Base-by-base conservation (phyloP, 2,888 invertebrate genomes). In the Drosophila meridiana region DNA sequence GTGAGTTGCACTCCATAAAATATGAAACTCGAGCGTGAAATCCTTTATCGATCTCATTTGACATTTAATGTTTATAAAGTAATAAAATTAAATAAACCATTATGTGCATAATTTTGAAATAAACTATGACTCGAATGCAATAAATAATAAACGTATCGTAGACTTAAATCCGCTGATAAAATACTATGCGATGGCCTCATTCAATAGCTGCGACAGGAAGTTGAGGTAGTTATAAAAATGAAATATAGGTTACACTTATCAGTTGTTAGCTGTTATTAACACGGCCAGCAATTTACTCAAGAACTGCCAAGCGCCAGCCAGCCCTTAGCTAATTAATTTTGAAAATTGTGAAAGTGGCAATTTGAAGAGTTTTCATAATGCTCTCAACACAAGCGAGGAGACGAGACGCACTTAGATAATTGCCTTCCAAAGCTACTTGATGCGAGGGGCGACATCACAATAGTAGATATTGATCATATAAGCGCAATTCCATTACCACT, bases 1-100 rank as follows among this genome's bases (percentile, higher is more conserved):
- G 58, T 76, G 72, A 74, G 65, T n/a, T 68, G 47, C 38, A 66
- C 48, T 71, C 60, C 67, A 73, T 83, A 72, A 83, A 89, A 73
- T 70, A 28, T 68, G 73, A 57, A 81, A 70, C 30, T 60, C 57
- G 45, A 59, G 65, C 61, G 40, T 38, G 63, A 67, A 76, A 69
- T 69, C 65, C 52, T 20, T 20, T 28, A 57, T 50, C 50, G 30
- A 70, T 66, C 47, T 77, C 48, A 74, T 74, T 66, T 64, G 59
- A 34, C 60, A 64, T 64, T 75, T 53, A 63, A 45, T 55, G 52
- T 40, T 57, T 56, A 53, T 69, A n/a, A 50, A 53, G 40, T 58
- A 38, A 75, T 66, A 55, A 65, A 65, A 30, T 30, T 2, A 43
- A 53, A 26, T 32, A 14, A 62, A 58, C 20, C 50, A 57, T 59